These are phyloP conservation scores for Gymnobelideus leadbeateri DNA, from an alignment of 2,113 vertebrate genomes.

Conservation along the genomic window DNA sequence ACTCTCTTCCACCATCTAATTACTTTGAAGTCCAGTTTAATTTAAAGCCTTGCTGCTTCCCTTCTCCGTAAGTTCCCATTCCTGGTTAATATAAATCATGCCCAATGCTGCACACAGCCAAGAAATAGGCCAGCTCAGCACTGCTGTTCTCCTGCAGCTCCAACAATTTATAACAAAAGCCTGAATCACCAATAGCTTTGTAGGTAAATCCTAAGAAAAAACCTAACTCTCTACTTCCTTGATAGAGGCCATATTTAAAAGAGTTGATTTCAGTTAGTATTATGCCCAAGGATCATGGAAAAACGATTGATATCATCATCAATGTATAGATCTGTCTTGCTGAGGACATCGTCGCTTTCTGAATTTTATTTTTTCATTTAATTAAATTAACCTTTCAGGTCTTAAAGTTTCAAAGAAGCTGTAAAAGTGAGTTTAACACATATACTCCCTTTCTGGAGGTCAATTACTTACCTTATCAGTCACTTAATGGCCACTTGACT, in stretches of 20 bases:
- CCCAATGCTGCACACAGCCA: background rate
- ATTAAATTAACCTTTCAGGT: background rate
- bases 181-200: background rate
- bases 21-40: background rate
- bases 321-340: background rate
- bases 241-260: background rate
- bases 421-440: background rate
- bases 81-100: background rate
- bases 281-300: background rate
- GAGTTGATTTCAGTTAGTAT: background rate
- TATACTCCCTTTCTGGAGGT: background rate
- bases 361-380: background rate
- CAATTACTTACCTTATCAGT: background rate
- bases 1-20: background rate
- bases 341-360: background rate
- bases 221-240: background rate
- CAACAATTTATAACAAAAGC: background rate
- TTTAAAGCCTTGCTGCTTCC: background rate
- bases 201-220: background rate
- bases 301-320: background rate
- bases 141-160: background rate
- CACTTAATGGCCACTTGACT: background rate
- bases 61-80: background rate
- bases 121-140: slow-evolving; percentile 1
- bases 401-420: background rate